These are phyloP conservation scores for Chaetorhynchus papuensis DNA, from an alignment of 2,113 vertebrate genomes.

Conservation along the genomic window DNA sequence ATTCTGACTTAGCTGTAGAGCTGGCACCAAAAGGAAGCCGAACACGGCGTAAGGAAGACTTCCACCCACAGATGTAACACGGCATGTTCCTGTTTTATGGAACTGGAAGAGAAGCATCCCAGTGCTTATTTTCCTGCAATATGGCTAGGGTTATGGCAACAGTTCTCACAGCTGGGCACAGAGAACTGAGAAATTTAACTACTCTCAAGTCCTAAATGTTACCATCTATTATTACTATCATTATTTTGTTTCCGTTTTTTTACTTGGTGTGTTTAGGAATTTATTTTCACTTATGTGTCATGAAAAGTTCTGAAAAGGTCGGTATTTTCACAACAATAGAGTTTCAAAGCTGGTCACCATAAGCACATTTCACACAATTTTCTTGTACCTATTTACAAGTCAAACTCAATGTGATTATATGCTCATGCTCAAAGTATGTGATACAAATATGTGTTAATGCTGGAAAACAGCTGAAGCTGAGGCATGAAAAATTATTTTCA, in stretches of 20 bases:
- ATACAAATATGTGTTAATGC: not conserved
- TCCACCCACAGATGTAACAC: not conserved
- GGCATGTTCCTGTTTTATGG: not conserved
- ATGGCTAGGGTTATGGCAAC: not conserved
- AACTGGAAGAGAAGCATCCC: not conserved
- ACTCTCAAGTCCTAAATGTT: not conserved
- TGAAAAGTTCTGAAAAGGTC: not conserved
- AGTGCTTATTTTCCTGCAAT: not conserved
- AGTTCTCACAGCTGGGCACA: not conserved
- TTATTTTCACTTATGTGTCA: not conserved
- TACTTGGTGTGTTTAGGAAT: not conserved
- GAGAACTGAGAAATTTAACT: not conserved
- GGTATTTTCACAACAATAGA: not conserved
- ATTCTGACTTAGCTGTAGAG: not conserved
- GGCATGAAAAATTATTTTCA: not conserved
- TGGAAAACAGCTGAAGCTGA: not conserved
- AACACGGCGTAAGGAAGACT: not conserved
- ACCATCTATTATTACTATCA: not conserved
- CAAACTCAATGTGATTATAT: not conserved
- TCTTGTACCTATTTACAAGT: not conserved
- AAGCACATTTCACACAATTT: not conserved
- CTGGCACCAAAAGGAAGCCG: not conserved
- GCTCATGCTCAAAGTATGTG: not conserved
- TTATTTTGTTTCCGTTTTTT: not conserved
- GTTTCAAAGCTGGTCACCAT: not conserved